Base-by-base conservation (phyloP, 2,113 vertebrate species). In the Oryzias woworae region DNA sequence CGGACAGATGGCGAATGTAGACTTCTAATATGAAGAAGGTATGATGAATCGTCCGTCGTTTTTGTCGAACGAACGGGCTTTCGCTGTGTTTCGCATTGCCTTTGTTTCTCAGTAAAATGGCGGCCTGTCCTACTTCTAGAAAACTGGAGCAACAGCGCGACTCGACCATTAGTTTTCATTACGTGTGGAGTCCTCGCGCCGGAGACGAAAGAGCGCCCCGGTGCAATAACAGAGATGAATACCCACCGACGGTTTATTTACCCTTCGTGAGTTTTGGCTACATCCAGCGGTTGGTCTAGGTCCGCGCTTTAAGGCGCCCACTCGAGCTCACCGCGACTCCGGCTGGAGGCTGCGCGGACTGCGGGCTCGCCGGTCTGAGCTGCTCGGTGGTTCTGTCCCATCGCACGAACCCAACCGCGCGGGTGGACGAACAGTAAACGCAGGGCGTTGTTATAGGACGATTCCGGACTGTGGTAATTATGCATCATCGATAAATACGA, bases 51-150 rank as follows among this genome's bases (percentile, higher is more conserved):
- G 63, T 48, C 17, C 71, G 76, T 60, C 55, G 31, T 63, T 41
- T 49, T 52, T 76, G 77, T 81, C 82, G 62, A 83, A 71, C 71
- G 41, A 63, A 71, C 53, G 61, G 66, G 69, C 23, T 60, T 58
- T 71, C 66, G 48, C 18, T 56, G 69, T 50, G 5, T 78, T 77
- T 80, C 71, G 36, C 16, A 41, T 49, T 44, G 83, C 73, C 87
- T 86, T 91, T 91, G 85, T 86, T 87, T 83, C 78, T 84, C 58
- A 58, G 80, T 92, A 93, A 93, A 91, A 93, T 93, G 92, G 92
- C 92, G 92, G 89, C 92, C 75, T 90, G 90, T 91, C 90, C 91
- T 89, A 90, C 79, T 89, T 91, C 79, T 87, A 62, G 65, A 80
- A 82, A 89, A 91, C 83, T 88, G 49, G 85, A 91, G 77, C 87